phyloP scores from a whole-genome alignment of 2,888 invertebrate genomes.

The Serripes groenlandicus region DNA sequence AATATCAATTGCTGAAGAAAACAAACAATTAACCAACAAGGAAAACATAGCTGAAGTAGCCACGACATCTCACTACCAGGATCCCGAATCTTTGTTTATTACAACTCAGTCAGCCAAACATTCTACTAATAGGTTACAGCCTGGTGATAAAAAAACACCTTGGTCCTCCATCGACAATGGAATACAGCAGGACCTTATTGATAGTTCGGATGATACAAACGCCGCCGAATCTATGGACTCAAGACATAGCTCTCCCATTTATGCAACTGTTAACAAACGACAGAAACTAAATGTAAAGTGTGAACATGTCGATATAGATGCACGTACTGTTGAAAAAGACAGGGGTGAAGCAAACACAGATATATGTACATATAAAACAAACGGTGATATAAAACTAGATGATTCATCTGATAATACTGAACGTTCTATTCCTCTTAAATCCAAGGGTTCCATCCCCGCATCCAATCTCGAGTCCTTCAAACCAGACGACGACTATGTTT shows the following conservation, averaged over 20 bases:
- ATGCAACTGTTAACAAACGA: constrained; percentile 48
- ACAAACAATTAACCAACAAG: background rate
- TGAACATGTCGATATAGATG: too few relatives aligned
- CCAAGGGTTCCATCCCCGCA: background rate
- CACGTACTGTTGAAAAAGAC: too few relatives aligned
- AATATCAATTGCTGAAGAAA: background rate
- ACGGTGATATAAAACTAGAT: too few relatives aligned
- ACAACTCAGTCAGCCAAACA: background rate
- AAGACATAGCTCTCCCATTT: constrained; percentile 33
- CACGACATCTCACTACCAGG: constrained; percentile 44
- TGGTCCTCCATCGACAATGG: constrained; percentile 20
- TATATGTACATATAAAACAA: too few relatives aligned
- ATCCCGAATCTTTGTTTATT: constrained; percentile 29
- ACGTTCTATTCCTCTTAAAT: background rate
- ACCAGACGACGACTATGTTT: background rate
- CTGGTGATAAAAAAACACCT: background rate
- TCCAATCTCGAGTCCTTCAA: background rate
- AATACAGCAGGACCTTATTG: constrained; percentile 12
- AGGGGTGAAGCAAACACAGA: too few relatives aligned
- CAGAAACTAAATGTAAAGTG: too few relatives aligned
- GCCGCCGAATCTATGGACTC: background rate
- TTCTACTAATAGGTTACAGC: background rate
- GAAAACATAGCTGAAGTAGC: background rate
- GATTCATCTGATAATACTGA: background rate
- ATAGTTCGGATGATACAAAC: background rate